A percentile compares a stretch with the other conserved stretches of the same genome.
These are phyloP conservation scores for Sparidentex hasta DNA, from an alignment of 2,797 vertebrate species.

Conservation along the genomic window DNA sequence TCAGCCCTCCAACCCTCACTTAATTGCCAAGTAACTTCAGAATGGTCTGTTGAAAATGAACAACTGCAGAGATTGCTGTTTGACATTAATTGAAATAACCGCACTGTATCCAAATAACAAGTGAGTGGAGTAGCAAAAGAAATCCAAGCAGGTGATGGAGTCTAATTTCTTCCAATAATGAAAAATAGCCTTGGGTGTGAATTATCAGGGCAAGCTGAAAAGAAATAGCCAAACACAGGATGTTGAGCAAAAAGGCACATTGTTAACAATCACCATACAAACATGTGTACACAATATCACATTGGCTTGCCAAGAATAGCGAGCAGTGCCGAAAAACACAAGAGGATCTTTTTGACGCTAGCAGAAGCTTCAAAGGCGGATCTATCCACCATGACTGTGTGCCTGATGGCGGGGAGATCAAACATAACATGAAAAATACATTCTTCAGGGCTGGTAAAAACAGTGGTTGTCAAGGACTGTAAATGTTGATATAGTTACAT, in stretches of 20 bases:
- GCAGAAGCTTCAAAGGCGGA: conserved; percentile 58
- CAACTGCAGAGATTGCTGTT: conserved; percentile 4
- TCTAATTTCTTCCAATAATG: background rate
- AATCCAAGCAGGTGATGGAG: background rate
- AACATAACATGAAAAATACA: conserved; percentile 42
- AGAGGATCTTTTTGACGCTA: conserved; percentile 19
- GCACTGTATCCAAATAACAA: background rate
- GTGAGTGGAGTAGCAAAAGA: background rate
- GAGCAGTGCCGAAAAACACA: conserved; percentile 6
- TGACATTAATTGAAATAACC: background rate
- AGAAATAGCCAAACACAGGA: background rate
- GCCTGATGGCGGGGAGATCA: conserved; percentile 49
- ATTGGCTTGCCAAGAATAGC: conserved; percentile 25
- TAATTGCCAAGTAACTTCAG: background rate
- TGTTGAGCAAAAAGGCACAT: conserved; percentile 1
- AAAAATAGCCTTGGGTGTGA: background rate
- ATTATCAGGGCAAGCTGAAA: background rate
- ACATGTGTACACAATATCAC: conserved; percentile 1
- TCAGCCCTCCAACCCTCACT: background rate
- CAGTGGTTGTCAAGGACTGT: conserved; percentile 5
- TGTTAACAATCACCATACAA: conserved; percentile 31
- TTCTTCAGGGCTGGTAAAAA: conserved; percentile 25
- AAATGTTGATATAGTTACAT: conserved; percentile 27
- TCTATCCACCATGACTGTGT: conserved; percentile 43
- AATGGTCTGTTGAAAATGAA: background rate